phyloP scores from a whole-genome alignment of 1,140 invertebrate species.

The Leptinotarsa undecemlineata region DNA sequence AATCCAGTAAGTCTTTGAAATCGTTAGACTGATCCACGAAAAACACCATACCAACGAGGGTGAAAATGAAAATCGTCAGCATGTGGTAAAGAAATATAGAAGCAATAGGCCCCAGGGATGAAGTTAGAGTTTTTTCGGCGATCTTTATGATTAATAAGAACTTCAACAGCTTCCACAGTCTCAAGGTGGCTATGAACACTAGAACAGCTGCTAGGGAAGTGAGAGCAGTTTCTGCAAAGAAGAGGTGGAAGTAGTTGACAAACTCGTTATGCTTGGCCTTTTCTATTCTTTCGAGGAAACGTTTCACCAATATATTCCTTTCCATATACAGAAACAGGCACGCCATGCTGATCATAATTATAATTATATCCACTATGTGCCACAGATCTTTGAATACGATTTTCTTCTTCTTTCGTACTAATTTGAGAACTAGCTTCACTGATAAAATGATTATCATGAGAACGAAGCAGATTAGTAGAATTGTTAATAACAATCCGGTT shows the following conservation, averaged over 20 bases:
- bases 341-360: conserved; percentile 31
- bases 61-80: conserved; percentile 32
- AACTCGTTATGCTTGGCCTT: conserved; percentile 41
- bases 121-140: conserved; percentile 38
- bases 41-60: conserved; percentile 28
- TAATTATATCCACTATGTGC: conserved; percentile 29
- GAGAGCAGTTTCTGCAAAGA: conserved; percentile 34
- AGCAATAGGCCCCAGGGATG: conserved; percentile 25
- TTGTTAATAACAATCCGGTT: not conserved
- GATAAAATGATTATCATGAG: conserved; percentile 13
- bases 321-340: conserved; percentile 27
- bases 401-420: conserved; percentile 13
- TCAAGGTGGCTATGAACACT: conserved; percentile 41
- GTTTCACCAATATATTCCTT: conserved; percentile 21
- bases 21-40: conserved; percentile 32
- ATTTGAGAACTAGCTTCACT: conserved; percentile 14
- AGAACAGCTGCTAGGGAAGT: conserved; percentile 33
- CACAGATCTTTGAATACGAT: conserved; percentile 27
- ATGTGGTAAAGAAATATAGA: conserved; percentile 34
- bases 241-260: conserved; percentile 42
- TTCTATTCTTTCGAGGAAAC: conserved; percentile 30
- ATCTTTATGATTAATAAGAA: conserved; percentile 40
- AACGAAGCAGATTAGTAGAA: conserved; percentile 10
- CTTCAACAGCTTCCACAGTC: conserved; percentile 43
- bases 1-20: conserved; percentile 31